phyloP scores from a whole-genome alignment of 2,113 vertebrate genomes.

The Mohoua ochrocephala region DNA sequence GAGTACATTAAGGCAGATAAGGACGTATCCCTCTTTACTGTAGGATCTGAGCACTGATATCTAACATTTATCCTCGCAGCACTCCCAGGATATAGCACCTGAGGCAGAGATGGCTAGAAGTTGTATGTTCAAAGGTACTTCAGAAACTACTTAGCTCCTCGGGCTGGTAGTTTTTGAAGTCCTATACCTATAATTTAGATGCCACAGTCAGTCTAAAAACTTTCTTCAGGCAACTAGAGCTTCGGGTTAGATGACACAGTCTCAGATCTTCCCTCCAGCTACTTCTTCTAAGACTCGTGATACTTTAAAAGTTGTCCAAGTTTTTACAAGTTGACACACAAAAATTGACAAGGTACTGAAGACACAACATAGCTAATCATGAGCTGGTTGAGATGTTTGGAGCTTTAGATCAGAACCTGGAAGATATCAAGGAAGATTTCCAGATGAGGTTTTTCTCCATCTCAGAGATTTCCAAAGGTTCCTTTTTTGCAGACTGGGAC shows the following conservation, averaged over 20 bases:
- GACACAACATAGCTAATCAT: background rate
- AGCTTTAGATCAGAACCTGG: background rate
- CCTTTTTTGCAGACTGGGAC: background rate
- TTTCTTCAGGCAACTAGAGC: background rate
- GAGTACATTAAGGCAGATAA: background rate
- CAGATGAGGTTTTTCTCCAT: background rate
- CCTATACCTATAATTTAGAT: background rate
- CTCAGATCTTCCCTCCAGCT: background rate
- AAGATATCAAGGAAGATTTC: background rate
- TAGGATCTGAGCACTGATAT: background rate
- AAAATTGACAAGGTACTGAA: background rate
- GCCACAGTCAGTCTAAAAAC: background rate
- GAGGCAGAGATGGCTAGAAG: background rate
- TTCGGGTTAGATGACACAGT: background rate
- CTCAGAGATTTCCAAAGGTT: background rate
- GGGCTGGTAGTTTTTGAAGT: background rate
- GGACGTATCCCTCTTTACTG: background rate
- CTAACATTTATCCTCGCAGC: background rate
- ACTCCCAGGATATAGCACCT: background rate
- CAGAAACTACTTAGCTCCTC: background rate
- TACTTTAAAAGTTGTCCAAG: background rate
- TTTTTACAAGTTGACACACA: background rate
- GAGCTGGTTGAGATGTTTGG: background rate
- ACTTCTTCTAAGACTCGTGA: background rate
- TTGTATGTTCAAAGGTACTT: background rate